phyloP scores from a whole-genome alignment of 2,113 vertebrate genomes.

The Anolis sagrei region DNA sequence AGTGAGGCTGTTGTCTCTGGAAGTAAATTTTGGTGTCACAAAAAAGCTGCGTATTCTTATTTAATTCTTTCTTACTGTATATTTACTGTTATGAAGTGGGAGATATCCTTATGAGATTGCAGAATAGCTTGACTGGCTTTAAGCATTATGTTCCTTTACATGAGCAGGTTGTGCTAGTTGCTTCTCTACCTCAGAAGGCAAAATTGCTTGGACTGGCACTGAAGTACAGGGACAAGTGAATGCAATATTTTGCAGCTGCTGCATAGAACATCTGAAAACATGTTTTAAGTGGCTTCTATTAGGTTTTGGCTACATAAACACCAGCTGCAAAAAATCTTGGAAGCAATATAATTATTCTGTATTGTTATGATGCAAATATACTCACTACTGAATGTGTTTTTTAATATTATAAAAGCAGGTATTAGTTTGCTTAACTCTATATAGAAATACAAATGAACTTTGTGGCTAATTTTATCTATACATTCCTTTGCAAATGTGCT shows the following conservation, averaged over 20 bases:
- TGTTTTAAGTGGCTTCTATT: neutral
- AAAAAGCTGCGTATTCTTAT: no score
- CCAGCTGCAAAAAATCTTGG: neutral
- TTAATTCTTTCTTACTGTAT: no score
- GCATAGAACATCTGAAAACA: neutral
- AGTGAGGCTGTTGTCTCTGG: no score
- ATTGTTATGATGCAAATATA: neutral
- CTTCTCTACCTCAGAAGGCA: no score
- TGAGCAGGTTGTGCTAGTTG: no score
- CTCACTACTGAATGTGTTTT: neutral
- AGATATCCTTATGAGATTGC: no score
- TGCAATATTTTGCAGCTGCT: neutral
- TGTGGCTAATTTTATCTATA: neutral
- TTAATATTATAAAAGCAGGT: neutral
- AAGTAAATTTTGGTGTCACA: no score
- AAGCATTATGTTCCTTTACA: no score
- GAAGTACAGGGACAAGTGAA: no score
- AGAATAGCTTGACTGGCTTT: no score
- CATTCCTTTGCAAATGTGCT: neutral
- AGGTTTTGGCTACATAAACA: neutral
- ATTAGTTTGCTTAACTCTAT: neutral
- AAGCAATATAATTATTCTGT: neutral
- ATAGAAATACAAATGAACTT: neutral
- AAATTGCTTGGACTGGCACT: no score
- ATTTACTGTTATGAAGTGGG: no score